Base-by-base conservation (phyloP, 2,113 vertebrate species). In the Leucopsar rothschildi region DNA sequence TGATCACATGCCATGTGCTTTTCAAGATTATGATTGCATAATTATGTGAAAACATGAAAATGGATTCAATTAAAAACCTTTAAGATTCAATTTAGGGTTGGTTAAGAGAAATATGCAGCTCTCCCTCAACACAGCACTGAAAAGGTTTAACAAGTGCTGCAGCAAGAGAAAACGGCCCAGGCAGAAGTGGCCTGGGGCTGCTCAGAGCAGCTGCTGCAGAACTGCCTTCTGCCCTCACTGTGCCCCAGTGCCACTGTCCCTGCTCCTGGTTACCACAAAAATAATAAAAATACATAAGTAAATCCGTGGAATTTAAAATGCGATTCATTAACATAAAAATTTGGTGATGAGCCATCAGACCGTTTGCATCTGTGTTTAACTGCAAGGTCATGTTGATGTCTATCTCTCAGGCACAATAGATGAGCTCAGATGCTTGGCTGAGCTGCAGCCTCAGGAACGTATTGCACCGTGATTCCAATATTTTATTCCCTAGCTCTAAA, bases 41-140 rank as follows among this genome's bases (percentile, higher is more conserved):
- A 98, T 98, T 98, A 98, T 97, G 97, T 96, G 97, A 98, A 98
- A 98, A 98, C 98, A 98, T 98, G 98, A 98, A 98, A 98, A 98
- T 98, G 97, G 98, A 98, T 98, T 98, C 97, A 98, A 98, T 98
- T 98, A 98, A 98, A 98, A 98, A 97, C 97, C 97, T 97, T 97
- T 98, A 98, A 98, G 97, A 97, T 98, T 98, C 97, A 98, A 98
- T 98, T 98, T 98, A 98, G 94, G 73, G 92, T 94, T 93, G 97
- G 97, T 98, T 98, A 97, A 97, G 92, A 97, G 97, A 97, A 97
- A 97, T 97, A 98, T 97, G 97, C 96, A 93, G 96, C 85, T 97
- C 96, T 98, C 93, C 94, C 88, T 97, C 97, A 97, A 97, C 86
- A 91, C 37, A 82, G 95, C 95, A 87, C 96, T 97, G 96, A 94